Evolutionary conservation across 2,113 vertebrate species (phyloP).

Genomic region (Anolis sagrei): DNA sequence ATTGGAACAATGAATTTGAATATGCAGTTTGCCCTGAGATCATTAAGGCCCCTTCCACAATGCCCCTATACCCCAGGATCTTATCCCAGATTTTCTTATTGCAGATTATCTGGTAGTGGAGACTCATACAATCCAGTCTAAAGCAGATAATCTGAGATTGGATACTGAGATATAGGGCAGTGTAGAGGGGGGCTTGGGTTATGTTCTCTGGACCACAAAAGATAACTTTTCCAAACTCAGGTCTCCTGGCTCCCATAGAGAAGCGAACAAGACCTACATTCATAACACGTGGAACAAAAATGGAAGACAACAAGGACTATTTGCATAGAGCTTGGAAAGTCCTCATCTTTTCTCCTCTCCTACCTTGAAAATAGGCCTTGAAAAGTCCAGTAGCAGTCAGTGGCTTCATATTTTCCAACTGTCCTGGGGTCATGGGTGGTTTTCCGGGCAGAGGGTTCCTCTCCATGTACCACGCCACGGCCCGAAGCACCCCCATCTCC

Average conservation of each 20-base stretch:
- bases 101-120: too few relatives aligned
- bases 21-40: neutral
- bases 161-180: too few relatives aligned
- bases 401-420: neutral
- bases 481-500: neutral
- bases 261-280: neutral
- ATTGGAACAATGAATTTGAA: neutral
- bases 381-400: neutral
- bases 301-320: neutral
- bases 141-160: too few relatives aligned
- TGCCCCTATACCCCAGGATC: too few relatives aligned
- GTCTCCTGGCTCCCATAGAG: neutral
- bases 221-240: neutral
- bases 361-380: conserved; percentile 17
- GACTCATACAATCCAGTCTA: too few relatives aligned
- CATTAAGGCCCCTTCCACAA: too few relatives aligned
- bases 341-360: neutral
- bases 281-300: neutral
- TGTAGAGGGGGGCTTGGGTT: too few relatives aligned
- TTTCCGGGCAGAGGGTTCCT: conserved; percentile 11
- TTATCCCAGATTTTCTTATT: too few relatives aligned
- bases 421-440: neutral
- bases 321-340: neutral
- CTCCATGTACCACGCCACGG: conserved; percentile 30
- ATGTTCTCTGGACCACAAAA: too few relatives aligned